Base-by-base conservation (phyloP, 2,113 vertebrate genomes). In the Passer domesticus region DNA sequence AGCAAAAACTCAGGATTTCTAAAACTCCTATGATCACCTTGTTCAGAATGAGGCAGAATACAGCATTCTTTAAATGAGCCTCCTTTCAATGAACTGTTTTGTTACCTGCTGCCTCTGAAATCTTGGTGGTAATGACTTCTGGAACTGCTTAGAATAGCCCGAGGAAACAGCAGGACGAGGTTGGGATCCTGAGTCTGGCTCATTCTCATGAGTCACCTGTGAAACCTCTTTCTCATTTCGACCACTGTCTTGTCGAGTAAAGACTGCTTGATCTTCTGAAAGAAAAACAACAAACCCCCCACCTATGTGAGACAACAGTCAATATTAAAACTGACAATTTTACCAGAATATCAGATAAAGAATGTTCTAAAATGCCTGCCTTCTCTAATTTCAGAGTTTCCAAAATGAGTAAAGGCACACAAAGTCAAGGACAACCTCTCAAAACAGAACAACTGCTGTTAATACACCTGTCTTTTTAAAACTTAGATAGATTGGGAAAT, bases 141-240 rank as follows among this genome's bases (percentile, higher is more conserved):
- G 99, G 96, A 99, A 99, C 96, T 99, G 99, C 91, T 99, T 99
- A 63, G 99, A 99, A 97, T 99, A 99, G 94, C 99, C 99, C 3
- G 99, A 99, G 80, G 98, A 98, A 35, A 99, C 97, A 89, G 99
- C 97, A 79, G 99, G 99, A 53, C 99, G 99, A 95, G 99, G 98
- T 2, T 99, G 98, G 74, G 98, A 95, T 15, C 98, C 98, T 8
- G 97, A 94, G n/a, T 99, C 99, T 46, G 96, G 96, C 93, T 99
- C 99, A 52, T 96, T 95, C 82, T 99, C 99, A 24, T 98, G 97
- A 17, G 97, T 84, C 43, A 96, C 97, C 74, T 75, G 95, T 80
- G 97, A 96, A 97, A 95, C 72, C 80, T 98, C 95, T 95, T 98
- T 98, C 94, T 99, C 96, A 96, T 96, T 98, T 55, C 96, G 96